Evolutionary conservation across 2,797 vertebrate species (phyloP), one percentile per base, ranked within the genome.

Genomic region (Molossus alvarezi): DNA sequence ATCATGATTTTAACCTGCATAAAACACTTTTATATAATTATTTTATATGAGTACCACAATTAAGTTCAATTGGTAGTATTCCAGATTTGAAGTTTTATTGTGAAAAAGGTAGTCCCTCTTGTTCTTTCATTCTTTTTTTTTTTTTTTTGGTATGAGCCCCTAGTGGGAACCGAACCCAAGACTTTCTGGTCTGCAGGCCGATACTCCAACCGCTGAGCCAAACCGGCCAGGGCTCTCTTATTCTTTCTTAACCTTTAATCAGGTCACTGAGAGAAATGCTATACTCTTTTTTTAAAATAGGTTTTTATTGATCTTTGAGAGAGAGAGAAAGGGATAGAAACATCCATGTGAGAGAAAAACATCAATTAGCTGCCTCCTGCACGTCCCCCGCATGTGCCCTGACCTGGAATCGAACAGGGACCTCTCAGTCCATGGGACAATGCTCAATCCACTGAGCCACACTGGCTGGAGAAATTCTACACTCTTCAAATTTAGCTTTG

Each of bases 1-100:
- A 95, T 45, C 69, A 45, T 91, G 88, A 88, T 96, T 97, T 96
- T 88, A 82, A 92, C 96, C 33, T 90, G n/a, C 29, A 62, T 20
- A 41, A 60, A 90, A 82, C n/a, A 90, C 57, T 86, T 92, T 88
- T 33, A 84, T 91, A 33, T 85, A 23, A 29, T 69, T 82, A 75
- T 53, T 33, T 84, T 88, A 87, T 10, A 27, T 91, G 57, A 82
- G 55, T 37, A 93, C 55, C 58, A 88, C 9, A 82, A 29, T 89
- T 89, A 91, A 53, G 7, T 95, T 96, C 37, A 81, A 10, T 41
- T 51, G 29, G 69, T 82, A 12, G 3, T 67, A 90, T 94, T 91
- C 6, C 45, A 92, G 67, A 91, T 89, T 90, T 85, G n/a, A 85
- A 79, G 64, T 77, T 58, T 80, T 72, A 58, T 72, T 58, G 13